phyloP scores from a whole-genome alignment of 2,797 vertebrate genomes.

The Trichosurus vulpecula region DNA sequence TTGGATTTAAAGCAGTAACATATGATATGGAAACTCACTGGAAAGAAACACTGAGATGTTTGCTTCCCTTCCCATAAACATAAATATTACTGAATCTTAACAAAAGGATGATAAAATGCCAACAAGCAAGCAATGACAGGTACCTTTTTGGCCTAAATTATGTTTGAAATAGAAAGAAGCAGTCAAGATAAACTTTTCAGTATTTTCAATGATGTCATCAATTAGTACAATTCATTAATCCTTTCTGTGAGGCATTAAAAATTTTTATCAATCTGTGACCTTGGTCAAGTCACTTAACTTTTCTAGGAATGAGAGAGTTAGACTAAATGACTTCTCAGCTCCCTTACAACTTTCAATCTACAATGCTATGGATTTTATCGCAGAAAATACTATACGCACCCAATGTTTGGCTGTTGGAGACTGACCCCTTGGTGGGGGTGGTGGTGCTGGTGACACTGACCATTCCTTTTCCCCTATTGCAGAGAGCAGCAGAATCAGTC shows the following conservation, averaged over 20 bases:
- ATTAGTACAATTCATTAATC: constrained; percentile 14
- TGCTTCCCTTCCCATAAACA: background rate
- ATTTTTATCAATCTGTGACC: background rate
- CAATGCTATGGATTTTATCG: background rate
- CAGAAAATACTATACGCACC: background rate
- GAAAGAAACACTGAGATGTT: background rate
- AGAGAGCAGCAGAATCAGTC: background rate
- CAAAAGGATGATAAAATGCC: constrained; percentile 21
- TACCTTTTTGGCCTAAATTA: background rate
- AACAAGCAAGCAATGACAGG: constrained; percentile 33
- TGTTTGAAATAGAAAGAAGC: constrained; percentile 30
- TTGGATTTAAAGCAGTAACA: constrained; percentile 49
- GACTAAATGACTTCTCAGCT: background rate
- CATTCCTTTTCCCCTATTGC: background rate
- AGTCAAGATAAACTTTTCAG: constrained; percentile 27
- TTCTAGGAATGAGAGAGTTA: background rate
- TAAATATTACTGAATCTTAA: constrained; percentile 43
- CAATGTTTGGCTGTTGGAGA: background rate
- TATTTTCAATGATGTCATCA: constrained; percentile 49
- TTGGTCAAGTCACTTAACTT: background rate
- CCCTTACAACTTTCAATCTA: background rate
- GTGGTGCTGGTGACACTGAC: background rate
- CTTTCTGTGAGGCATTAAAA: constrained; percentile 32
- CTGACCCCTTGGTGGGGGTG: background rate
- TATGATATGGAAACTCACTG: constrained; percentile 34